Percentiles rank a stretch among this genome's conserved stretches.
These are phyloP conservation scores for Eleginops maclovinus DNA, from an alignment of 2,113 vertebrate genomes.

Conservation along the genomic window DNA sequence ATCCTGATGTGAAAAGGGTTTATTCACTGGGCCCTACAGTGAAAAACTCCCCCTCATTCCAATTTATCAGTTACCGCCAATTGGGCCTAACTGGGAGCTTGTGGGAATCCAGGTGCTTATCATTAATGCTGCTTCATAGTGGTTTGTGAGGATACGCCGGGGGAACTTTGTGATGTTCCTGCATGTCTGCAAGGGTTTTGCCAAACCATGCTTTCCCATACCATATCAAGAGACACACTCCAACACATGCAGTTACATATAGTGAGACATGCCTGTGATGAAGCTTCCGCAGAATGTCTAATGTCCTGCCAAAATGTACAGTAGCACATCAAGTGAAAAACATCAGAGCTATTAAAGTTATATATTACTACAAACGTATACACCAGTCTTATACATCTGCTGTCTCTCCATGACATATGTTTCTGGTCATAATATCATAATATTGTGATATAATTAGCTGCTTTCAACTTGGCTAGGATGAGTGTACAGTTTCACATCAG, in stretches of 20 bases:
- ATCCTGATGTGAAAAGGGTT: constrained; percentile 75
- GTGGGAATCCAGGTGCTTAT: constrained; percentile 83
- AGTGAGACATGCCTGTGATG: constrained; percentile 41
- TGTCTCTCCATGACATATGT: constrained; percentile 31
- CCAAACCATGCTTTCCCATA: constrained; percentile 51
- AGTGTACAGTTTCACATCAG: constrained; percentile 55
- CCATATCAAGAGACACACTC: constrained; percentile 59
- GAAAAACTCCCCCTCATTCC: constrained; percentile 65
- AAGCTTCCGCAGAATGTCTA: constrained; percentile 37
- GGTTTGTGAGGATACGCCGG: constrained; percentile 63
- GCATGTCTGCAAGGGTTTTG: constrained; percentile 58
- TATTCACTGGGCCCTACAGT: constrained; percentile 69
- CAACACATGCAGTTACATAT: constrained; percentile 57
- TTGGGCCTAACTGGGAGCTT: constrained; percentile 77
- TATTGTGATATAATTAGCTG: constrained; percentile 54
- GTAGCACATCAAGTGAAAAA: constrained; percentile 18
- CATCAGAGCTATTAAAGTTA: constrained; percentile 15
- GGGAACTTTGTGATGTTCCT: constrained; percentile 75
- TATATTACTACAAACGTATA: constrained; percentile 7
- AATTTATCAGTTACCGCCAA: constrained; percentile 81
- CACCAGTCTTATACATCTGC: constrained; percentile 14
- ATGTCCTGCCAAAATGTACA: constrained; percentile 43
- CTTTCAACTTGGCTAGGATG: constrained; percentile 46
- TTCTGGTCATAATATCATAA: constrained; percentile 62
- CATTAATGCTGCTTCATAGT: constrained; percentile 77